Evolutionary conservation across 2,113 vertebrate genomes (phyloP), one percentile per base, ranked within the genome.

Genomic region (Uropsilus gracilis): DNA sequence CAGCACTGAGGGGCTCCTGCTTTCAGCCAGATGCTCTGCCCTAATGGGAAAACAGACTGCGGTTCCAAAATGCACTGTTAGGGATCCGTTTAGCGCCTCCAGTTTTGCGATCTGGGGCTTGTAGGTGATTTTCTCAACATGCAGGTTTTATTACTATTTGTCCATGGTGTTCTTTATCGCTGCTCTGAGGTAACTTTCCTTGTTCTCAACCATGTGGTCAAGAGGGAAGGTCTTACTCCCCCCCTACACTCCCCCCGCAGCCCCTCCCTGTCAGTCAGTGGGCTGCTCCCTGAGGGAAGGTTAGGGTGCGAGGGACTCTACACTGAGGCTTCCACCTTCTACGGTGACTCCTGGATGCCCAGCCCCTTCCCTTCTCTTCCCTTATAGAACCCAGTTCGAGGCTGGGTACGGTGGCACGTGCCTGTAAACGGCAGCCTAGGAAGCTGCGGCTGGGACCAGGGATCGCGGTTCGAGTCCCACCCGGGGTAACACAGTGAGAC

Each of bases 41-140:
- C 5, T 26, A 2, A 8, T 2, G 9, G 26, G 12, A 90, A 81
- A 76, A 77, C 68, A 71, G 77, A 34, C 32, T 77, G 76, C 64
- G 93, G 73, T 22, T 83, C 68, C 72, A 37, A 44, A 46, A 53
- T 63, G 34, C 1, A 8, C 37, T 28, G 22, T n/a, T 53, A 42
- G 22, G 44, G 46, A 84, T 37, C 91, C 28, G 18, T 92, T 92
- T 81, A 59, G 34, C 77, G 95, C 89, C 57, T 88, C 28, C 22
- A 34, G 53, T 53, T 59, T 88, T 96, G 66, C 34, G 28, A 9
- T 48, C 59, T 13, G 26, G 30, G 2, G 5, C 61, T 69, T 69
- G 18, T n/a, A 18, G 68, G 68, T 84, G 17, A 77, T 76, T 75
- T 90, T 90, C 68, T 95, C 82, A 68, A 86, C 61, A 59, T 73